phyloP scores from a whole-genome alignment of 2,888 invertebrate genomes.

The Cremastobaeus sp. region DNA sequence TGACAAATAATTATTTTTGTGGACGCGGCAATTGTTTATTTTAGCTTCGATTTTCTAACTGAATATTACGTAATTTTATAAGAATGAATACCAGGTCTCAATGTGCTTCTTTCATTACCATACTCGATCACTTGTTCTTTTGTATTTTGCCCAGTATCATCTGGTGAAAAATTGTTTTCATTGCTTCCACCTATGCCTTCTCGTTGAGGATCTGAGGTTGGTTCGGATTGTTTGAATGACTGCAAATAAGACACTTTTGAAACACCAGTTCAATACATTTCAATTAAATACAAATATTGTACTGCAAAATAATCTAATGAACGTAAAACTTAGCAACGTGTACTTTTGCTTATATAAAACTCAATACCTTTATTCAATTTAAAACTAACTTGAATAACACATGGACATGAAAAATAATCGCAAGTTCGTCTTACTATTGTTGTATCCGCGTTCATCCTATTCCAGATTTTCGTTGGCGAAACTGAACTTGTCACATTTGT shows the following conservation, averaged over 20 bases:
- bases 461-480: conserved; percentile 73
- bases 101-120: conserved; percentile 79
- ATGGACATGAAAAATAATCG: no score
- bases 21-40: no score
- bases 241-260: conserved; percentile 22
- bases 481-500: conserved; percentile 70
- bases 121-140: conserved; percentile 79
- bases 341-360: no score
- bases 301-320: no score
- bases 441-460: conserved; percentile 63
- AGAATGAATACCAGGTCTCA: conserved; percentile 82
- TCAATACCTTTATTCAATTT: neutral
- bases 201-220: conserved; percentile 53
- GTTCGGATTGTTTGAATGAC: conserved; percentile 52
- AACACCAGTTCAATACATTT: neutral
- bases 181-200: conserved; percentile 65
- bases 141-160: conserved; percentile 70
- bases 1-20: no score
- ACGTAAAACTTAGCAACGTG: no score
- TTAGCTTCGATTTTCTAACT: no score
- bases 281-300: conserved; percentile 8
- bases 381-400: conserved; percentile 18
- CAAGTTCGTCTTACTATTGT: conserved; percentile 65
- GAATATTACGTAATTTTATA: no score
- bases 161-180: conserved; percentile 62